Evolutionary conservation across 2,888 invertebrate genomes (phyloP), one percentile per base, ranked within the genome.

Genomic region (Andrena praecox): DNA sequence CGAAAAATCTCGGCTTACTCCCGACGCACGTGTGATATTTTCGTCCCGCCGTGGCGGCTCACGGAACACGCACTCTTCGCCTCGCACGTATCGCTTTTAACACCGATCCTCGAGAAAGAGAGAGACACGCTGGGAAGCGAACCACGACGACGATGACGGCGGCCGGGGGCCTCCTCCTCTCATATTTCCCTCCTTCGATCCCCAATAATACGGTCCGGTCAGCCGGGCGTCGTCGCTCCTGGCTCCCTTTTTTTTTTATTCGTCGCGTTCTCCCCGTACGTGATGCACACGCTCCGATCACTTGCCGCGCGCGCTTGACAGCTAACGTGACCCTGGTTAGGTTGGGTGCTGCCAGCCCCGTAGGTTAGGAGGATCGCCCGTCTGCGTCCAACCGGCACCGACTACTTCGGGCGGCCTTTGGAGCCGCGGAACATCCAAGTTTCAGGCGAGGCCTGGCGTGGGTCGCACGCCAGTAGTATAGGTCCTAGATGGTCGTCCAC

Each of bases 1-100:
- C 87, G 77, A 82, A 83, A 81, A 86, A 86, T 85, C 80, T 82
- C 76, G 59, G 82, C 82, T 85, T 80, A 85, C 85, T 86, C 82
- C 79, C 85, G 84, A 88, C 89, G 89, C 92, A 91, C 91, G 91
- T 91, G 90, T 90, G 90, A 89, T 92, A 92, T 91, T 92, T 91
- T 91, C 85, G 92, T 90, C 87, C 84, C 76, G 81, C 80, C 72
- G 80, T 82, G 73, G 83, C 83, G 80, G 85, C 88, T 85, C 88
- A 80, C 88, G 88, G 85, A 85, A 88, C 88, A 88, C 88, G 88
- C 88, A 88, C 87, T 86, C 84, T 71, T 75, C 77, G 85, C 80
- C 42, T 59, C 67, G 70, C 80, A 68, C 84, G 64, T 81, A 73
- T 64, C 72, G 60, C 67, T 77, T 0, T 64, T 63, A 56, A 77